Conservation (phyloP, 2,797 vertebrate species). For the Paratrypauchen microcephalus region DNA sequence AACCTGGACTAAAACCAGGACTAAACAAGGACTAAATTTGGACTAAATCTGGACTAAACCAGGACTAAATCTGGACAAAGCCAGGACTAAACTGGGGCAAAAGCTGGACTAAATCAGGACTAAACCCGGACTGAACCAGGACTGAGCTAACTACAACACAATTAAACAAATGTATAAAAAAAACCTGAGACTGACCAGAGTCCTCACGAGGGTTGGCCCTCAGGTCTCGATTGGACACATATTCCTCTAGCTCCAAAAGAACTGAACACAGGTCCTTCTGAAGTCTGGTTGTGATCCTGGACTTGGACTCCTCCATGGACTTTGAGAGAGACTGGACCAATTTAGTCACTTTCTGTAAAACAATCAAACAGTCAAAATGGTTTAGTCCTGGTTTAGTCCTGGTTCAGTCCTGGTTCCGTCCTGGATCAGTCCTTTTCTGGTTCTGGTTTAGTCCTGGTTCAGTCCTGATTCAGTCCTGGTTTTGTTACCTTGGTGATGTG, state of each 20-base stretch:
- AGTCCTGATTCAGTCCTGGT: neutral
- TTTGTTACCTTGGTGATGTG: too few species aligned
- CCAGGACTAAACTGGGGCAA: neutral
- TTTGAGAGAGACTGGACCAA: neutral
- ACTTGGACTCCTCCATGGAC: neutral
- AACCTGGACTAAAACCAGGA: neutral
- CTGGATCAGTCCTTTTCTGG: neutral
- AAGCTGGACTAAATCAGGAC: neutral
- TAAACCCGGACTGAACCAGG: neutral
- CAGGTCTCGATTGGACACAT: neutral
- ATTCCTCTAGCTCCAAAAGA: neutral
- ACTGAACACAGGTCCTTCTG: neutral
- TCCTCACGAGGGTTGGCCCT: neutral
- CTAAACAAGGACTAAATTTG: neutral
- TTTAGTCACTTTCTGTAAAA: conserved; percentile 2
- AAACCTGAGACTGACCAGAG: neutral
- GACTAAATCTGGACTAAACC: neutral
- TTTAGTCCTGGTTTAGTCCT: neutral
- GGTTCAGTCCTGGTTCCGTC: neutral
- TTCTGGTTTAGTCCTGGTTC: neutral
- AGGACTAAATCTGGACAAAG: neutral
- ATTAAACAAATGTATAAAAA: too few species aligned
- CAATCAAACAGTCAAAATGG: neutral
- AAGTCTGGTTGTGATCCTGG: neutral
- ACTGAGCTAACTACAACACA: too few species aligned